Conservation (phyloP, 2,888 invertebrate species). For the Pilophorus perplexus region DNA sequence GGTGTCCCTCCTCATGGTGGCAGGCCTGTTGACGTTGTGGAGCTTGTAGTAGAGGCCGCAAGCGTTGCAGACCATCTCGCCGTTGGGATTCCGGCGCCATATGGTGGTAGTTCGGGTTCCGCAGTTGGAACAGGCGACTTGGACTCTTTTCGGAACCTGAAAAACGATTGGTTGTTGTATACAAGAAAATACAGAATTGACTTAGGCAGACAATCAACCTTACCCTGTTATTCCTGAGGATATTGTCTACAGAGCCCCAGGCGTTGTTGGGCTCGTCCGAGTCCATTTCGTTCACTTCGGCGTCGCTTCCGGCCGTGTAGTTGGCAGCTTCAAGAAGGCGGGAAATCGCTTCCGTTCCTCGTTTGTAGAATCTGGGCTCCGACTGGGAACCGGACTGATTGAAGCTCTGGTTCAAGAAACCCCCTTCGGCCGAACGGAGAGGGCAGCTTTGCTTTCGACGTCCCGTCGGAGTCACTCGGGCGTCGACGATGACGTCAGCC, state of each 20-base stretch:
- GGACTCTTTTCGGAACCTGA: conserved; percentile 61
- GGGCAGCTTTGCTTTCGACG: conserved; percentile 80
- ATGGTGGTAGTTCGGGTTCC: conserved; percentile 96
- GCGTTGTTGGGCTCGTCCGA: conserved; percentile 29
- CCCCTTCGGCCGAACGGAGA: conserved; percentile 55
- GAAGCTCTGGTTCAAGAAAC: conserved; percentile 15
- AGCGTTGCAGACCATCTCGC: conserved; percentile 98
- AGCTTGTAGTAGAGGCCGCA: conserved; percentile 97
- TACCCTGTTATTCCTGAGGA: conserved; percentile 37
- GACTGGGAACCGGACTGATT: conserved; percentile 26
- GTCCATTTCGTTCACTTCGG: conserved; percentile 29
- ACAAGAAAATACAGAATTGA: not conserved
- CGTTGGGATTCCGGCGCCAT: conserved; percentile 93
- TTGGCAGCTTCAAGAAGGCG: conserved; percentile 50
- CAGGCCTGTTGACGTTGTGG: conserved; percentile 88
- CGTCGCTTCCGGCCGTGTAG: conserved; percentile 42
- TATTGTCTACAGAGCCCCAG: conserved; percentile 37
- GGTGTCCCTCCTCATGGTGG: conserved; percentile 93
- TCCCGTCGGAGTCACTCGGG: conserved; percentile 58
- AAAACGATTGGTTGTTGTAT: not conserved
- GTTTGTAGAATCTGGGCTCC: conserved; percentile 28
- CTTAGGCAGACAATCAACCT: not conserved
- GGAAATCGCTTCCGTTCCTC: conserved; percentile 43
- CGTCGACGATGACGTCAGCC: conserved; percentile 35
- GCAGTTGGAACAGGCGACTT: conserved; percentile 93